Percentiles rank a stretch among this genome's conserved stretches.
phyloP scores from a whole-genome alignment of 2,797 vertebrate species.

The Melanotaenia nigrans region DNA sequence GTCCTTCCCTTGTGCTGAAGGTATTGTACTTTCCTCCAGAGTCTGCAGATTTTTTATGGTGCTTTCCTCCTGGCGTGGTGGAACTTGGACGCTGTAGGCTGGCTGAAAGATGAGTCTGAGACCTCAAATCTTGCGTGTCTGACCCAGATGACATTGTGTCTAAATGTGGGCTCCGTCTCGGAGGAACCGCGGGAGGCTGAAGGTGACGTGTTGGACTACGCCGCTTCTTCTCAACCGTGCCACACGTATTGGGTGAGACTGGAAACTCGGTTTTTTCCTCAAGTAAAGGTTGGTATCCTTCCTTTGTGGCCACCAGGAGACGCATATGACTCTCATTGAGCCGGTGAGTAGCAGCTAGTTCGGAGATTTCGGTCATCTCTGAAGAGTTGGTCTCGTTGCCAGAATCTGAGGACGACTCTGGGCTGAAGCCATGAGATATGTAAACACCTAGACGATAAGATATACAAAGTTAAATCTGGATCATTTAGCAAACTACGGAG shows the following conservation, averaged over 20 bases:
- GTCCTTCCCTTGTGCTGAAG: conserved; percentile 89
- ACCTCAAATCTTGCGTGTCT: conserved; percentile 83
- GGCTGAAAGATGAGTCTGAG: conserved; percentile 87
- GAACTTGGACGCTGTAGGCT: conserved; percentile 88
- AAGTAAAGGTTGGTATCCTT: conserved; percentile 91
- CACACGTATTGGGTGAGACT: conserved; percentile 82
- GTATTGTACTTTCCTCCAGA: conserved; percentile 89
- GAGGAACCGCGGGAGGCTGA: conserved; percentile 91
- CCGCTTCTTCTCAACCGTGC: conserved; percentile 82
- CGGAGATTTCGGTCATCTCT: conserved; percentile 97
- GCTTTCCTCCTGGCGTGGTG: conserved; percentile 83
- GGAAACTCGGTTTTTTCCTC: conserved; percentile 96
- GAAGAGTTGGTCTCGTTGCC: conserved; percentile 99
- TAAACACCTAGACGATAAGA: conserved; percentile 91
- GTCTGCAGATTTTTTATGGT: conserved; percentile 87
- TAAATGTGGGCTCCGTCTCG: conserved; percentile 89
- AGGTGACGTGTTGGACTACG: conserved; percentile 77
- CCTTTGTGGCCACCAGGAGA: conserved; percentile 91
- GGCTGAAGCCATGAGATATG: conserved; percentile 93
- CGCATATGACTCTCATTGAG: conserved; percentile 91
- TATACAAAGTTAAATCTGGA: conserved; percentile 77
- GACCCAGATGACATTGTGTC: conserved; percentile 85
- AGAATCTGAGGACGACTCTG: conserved; percentile 97
- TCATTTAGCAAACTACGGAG: background rate
- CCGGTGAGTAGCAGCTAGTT: conserved; percentile 91